Base-by-base conservation (phyloP, 2,888 invertebrate genomes). In the Tiphia femorata region DNA sequence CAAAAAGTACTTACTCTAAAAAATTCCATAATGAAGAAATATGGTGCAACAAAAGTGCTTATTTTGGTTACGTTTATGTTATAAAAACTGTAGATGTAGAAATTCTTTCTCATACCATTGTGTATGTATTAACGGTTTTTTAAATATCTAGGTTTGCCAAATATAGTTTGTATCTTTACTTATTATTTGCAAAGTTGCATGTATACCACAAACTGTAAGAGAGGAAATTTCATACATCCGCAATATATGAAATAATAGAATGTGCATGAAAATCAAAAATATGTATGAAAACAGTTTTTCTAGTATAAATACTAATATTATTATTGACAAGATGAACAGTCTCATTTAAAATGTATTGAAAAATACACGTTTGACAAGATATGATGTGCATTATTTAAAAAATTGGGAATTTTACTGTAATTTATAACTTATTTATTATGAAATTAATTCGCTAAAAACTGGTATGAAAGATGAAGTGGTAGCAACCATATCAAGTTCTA, bases 241-340 rank as follows among this genome's bases (percentile, higher is more conserved):
- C 5, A 29, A n/a, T n/a, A n/a, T n/a, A n/a, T n/a, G n/a, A n/a
- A n/a, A n/a, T n/a, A n/a, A n/a, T n/a, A n/a, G n/a, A n/a, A n/a
- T n/a, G n/a, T n/a, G n/a, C n/a, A n/a, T n/a, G n/a, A n/a, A n/a
- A n/a, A n/a, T n/a, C n/a, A n/a, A n/a, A n/a, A n/a, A n/a, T n/a
- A n/a, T n/a, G n/a, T n/a, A 17, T 25, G 25, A 46, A 27, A 52
- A 56, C 23, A 41, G 7, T 29, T 47, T 3, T 44, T 30, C 54
- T 57, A 49, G 40, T 53, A 67, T 68, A 63, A 69, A 69, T 67
- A 67, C 57, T 62, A 69, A 56, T 58, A 60, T 49, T 52, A 51
- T 58, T 72, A 67, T 58, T 72, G 70, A 73, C 64, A 56, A 70
- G 62, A 73, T 67, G 68, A 58, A 64, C 71, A 72, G 76, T 76